Conservation (phyloP, 2,888 invertebrate genomes). For the Drosophila helvetica region DNA sequence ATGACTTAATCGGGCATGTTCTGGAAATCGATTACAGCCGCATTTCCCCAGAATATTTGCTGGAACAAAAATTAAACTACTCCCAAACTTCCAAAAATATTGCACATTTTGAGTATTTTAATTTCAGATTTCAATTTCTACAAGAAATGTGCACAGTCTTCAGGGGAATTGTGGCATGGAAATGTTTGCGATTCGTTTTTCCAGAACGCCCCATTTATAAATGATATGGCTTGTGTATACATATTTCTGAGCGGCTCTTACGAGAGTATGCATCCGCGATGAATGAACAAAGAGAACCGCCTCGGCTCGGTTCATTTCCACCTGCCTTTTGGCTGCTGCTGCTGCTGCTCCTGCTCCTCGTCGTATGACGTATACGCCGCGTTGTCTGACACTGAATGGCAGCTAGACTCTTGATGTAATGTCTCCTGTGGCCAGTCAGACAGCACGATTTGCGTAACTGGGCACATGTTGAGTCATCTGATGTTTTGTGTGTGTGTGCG, state of each 20-base stretch:
- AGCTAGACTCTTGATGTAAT: conserved; percentile 58
- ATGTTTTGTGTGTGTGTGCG: conserved; percentile 4
- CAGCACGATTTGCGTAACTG: conserved; percentile 70
- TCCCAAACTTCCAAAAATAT: too few relatives aligned
- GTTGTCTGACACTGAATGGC: conserved; percentile 58
- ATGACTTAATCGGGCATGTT: conserved; percentile 63
- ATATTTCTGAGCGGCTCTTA: conserved; percentile 20
- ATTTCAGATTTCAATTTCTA: too few relatives aligned
- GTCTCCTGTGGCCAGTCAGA: conserved; percentile 65
- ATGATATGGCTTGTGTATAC: conserved; percentile 8
- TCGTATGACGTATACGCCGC: conserved; percentile 62
- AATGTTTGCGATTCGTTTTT: background rate
- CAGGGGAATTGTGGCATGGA: background rate
- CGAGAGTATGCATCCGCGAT: conserved; percentile 55
- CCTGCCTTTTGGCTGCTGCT: conserved; percentile 43
- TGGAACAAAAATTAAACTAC: background rate
- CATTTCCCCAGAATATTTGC: conserved; percentile 10
- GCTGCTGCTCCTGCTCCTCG: conserved; percentile 5
- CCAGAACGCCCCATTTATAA: background rate
- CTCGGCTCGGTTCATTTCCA: conserved; percentile 42
- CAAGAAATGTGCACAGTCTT: background rate
- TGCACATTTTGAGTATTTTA: too few relatives aligned
- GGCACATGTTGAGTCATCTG: conserved; percentile 70
- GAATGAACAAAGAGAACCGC: conserved; percentile 71
- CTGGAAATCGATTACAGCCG: conserved; percentile 14